Conservation (phyloP, 2,888 invertebrate species). For the Drosophila pseudotalamancana region DNA sequence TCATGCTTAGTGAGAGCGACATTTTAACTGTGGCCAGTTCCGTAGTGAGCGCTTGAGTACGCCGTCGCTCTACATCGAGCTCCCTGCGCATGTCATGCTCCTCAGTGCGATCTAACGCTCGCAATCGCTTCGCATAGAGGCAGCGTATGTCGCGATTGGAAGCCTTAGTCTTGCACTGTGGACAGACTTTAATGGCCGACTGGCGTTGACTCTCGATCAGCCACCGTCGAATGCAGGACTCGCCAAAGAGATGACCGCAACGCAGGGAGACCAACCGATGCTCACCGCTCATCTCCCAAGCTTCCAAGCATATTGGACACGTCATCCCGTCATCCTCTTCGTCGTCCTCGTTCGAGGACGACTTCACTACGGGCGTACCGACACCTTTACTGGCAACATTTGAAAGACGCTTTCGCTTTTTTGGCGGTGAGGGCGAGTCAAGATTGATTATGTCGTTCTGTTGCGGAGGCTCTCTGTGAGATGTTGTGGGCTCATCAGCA, state of each 20-base stretch:
- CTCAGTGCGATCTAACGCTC: slow-evolving; percentile 92
- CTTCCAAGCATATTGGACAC: slow-evolving; percentile 95
- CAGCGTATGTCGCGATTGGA: slow-evolving; percentile 88
- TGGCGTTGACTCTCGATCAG: slow-evolving; percentile 77
- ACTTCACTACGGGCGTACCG: slow-evolving; percentile 65
- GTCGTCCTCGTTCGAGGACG: slow-evolving; percentile 84
- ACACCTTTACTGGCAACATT: neutral
- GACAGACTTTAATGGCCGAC: slow-evolving; percentile 88
- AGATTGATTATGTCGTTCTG: slow-evolving; percentile 33
- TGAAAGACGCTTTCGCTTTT: slow-evolving; percentile 79
- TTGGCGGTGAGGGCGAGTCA: slow-evolving; percentile 73
- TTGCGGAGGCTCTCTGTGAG: slow-evolving; percentile 7
- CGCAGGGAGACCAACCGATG: slow-evolving; percentile 94
- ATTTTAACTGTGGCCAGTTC: slow-evolving; percentile 86
- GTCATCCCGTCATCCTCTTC: slow-evolving; percentile 89
- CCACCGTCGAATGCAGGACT: slow-evolving; percentile 87
- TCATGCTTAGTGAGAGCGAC: slow-evolving; percentile 60
- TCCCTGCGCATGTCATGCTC: slow-evolving; percentile 88
- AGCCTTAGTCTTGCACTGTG: slow-evolving; percentile 93
- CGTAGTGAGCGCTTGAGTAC: slow-evolving; percentile 86
- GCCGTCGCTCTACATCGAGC: slow-evolving; percentile 86
- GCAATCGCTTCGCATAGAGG: slow-evolving; percentile 91
- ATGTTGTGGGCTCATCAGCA: slow-evolving; percentile 19
- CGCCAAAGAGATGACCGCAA: slow-evolving; percentile 97
- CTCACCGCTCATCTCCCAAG: slow-evolving; percentile 93